A percentile compares a stretch with the other conserved stretches of the same genome.
Evolutionary conservation across 2,113 vertebrate genomes (phyloP).

Genomic region (Vanacampus margaritifer): DNA sequence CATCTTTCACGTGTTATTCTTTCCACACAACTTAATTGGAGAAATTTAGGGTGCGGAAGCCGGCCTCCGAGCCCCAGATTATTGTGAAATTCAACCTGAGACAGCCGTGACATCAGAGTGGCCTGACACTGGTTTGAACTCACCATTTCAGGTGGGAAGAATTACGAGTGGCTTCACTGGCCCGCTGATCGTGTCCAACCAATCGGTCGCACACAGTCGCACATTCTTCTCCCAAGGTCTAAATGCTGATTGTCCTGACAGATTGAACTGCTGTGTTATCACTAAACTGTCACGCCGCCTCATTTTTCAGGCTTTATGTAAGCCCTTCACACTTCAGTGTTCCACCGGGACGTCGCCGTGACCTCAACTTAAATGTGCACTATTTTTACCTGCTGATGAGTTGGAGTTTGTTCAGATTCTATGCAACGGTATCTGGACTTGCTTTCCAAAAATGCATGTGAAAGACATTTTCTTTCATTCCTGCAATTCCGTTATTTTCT

Average conservation of each 20-base stretch:
- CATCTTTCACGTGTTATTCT: slow-evolving; percentile 60
- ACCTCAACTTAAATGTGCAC: slow-evolving; percentile 31
- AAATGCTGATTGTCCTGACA: slow-evolving; percentile 67
- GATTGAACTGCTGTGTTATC: slow-evolving; percentile 67
- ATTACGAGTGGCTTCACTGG: slow-evolving; percentile 63
- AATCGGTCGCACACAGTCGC: slow-evolving; percentile 60
- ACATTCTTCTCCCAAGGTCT: slow-evolving; percentile 54
- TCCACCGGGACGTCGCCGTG: slow-evolving; percentile 48
- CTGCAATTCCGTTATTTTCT: background rate
- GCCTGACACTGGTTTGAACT: slow-evolving; percentile 69
- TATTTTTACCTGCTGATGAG: slow-evolving; percentile 40
- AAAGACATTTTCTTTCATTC: background rate
- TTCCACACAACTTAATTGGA: slow-evolving; percentile 58
- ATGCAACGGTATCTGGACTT: background rate
- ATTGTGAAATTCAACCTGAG: slow-evolving; percentile 69
- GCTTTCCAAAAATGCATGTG: background rate
- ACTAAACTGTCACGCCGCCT: slow-evolving; percentile 58
- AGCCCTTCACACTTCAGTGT: slow-evolving; percentile 49
- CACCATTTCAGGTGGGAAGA: slow-evolving; percentile 69
- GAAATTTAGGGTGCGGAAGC: slow-evolving; percentile 53
- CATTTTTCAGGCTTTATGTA: slow-evolving; percentile 63
- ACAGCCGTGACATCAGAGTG: slow-evolving; percentile 72
- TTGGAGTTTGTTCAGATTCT: slow-evolving; percentile 22
- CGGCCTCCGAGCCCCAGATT: slow-evolving; percentile 51
- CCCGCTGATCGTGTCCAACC: slow-evolving; percentile 68